A percentile compares a stretch with the other conserved stretches of the same genome.
phyloP scores from a whole-genome alignment of 1,140 invertebrate species.

The Drosophila murphyi region DNA sequence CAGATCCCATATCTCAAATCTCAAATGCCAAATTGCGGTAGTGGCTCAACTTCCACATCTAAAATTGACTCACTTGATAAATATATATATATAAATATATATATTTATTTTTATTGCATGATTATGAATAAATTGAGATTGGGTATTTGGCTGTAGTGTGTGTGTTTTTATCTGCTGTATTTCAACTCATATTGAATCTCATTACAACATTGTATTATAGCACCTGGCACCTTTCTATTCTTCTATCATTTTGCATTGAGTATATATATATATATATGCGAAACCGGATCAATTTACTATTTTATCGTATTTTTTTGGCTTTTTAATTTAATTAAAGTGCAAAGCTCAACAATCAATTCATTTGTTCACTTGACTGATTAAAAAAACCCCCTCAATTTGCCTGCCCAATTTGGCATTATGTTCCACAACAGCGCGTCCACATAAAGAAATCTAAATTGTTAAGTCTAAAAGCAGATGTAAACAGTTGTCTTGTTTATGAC shows the following conservation, averaged over 20 bases:
- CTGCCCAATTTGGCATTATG: conserved; percentile 13
- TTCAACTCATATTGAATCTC: background rate
- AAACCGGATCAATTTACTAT: too few relatives aligned
- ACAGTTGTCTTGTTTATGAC: conserved; percentile 5
- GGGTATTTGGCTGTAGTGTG: background rate
- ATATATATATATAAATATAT: too few relatives aligned
- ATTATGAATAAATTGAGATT: background rate
- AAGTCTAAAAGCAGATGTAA: conserved; percentile 14
- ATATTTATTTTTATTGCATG: too few relatives aligned
- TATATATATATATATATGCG: too few relatives aligned
- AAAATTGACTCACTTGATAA: too few relatives aligned
- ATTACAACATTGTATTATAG: background rate
- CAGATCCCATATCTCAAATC: background rate
- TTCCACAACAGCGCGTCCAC: conserved; percentile 52
- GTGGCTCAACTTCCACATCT: too few relatives aligned
- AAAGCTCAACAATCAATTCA: conserved; percentile 16
- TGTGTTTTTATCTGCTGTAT: background rate
- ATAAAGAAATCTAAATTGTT: conserved; percentile 30
- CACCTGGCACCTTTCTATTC: background rate
- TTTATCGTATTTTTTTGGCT: background rate
- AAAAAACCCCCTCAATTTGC: conserved; percentile 2
- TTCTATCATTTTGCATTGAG: background rate
- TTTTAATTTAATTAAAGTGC: conserved; percentile 27
- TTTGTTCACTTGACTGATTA: conserved; percentile 14
- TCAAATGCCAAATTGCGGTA: background rate